These are phyloP conservation scores for Bostrychus sinensis DNA, from an alignment of 2,113 vertebrate genomes.

Conservation along the genomic window DNA sequence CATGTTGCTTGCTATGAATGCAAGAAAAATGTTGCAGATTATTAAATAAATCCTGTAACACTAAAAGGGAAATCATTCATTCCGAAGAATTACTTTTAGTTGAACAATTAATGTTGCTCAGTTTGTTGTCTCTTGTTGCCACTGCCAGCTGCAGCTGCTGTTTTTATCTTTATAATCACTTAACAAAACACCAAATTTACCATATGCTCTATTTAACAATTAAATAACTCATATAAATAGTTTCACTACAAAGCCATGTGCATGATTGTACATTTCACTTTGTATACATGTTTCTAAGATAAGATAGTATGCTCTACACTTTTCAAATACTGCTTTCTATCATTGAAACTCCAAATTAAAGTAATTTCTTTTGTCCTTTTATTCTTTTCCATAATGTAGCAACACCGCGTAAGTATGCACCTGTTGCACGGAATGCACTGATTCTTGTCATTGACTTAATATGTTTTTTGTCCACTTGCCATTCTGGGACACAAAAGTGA, in stretches of 20 bases:
- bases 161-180: constrained; percentile 6
- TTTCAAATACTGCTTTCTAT: no score
- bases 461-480: no score
- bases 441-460: no score
- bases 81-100: constrained; percentile 46
- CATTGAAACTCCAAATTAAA: not conserved
- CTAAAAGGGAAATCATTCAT: constrained; percentile 54
- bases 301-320: no score
- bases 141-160: constrained; percentile 6
- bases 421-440: no score
- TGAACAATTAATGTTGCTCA: constrained; percentile 67
- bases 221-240: not conserved
- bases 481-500: no score
- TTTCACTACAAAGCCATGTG: not conserved
- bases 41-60: constrained; percentile 40
- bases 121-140: constrained; percentile 6
- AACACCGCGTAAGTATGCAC: no score
- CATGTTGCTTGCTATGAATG: constrained; percentile 41
- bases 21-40: constrained; percentile 43
- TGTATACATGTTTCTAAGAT: no score
- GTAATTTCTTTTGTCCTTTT: no score
- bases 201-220: not conserved
- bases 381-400: no score
- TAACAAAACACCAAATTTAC: not conserved
- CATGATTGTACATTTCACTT: no score